phyloP scores from a whole-genome alignment of 2,797 vertebrate genomes.

The Trachops cirrhosus region DNA sequence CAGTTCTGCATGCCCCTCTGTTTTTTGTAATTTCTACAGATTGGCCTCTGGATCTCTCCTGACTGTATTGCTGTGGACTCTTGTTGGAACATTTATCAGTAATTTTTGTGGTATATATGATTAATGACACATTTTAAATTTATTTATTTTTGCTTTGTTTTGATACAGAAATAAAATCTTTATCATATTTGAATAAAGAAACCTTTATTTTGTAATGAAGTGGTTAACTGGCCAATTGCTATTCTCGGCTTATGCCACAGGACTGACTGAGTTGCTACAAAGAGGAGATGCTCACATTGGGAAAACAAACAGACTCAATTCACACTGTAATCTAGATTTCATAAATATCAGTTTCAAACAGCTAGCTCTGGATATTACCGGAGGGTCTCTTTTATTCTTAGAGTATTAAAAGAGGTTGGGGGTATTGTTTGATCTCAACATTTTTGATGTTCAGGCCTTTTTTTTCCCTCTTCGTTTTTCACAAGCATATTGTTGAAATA shows the following conservation, averaged over 20 bases:
- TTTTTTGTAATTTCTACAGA: neutral
- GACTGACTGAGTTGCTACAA: neutral
- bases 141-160: slow-evolving; percentile 24
- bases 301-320: slow-evolving; percentile 35
- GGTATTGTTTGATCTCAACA: slow-evolving; percentile 68
- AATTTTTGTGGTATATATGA: neutral
- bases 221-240: neutral
- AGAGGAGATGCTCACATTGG: neutral
- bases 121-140: slow-evolving; percentile 25
- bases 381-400: slow-evolving; percentile 48
- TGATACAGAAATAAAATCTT: neutral
- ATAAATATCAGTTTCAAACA: slow-evolving; percentile 58
- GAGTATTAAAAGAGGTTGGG: slow-evolving; percentile 61
- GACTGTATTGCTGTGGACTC: neutral
- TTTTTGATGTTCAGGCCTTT: slow-evolving; percentile 58
- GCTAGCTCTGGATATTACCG: slow-evolving; percentile 4
- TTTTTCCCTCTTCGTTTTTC: slow-evolving; percentile 32
- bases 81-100: neutral
- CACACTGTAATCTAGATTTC: slow-evolving; percentile 29
- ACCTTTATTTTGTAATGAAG: slow-evolving; percentile 25
- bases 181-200: neutral
- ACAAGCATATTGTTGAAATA: slow-evolving; percentile 59
- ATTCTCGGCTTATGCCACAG: neutral
- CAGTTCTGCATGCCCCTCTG: neutral
- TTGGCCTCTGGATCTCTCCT: neutral